A percentile compares a stretch with the other conserved stretches of the same genome.
phyloP scores from a whole-genome alignment of 2,888 invertebrate species.

The Vesta saturnalis region DNA sequence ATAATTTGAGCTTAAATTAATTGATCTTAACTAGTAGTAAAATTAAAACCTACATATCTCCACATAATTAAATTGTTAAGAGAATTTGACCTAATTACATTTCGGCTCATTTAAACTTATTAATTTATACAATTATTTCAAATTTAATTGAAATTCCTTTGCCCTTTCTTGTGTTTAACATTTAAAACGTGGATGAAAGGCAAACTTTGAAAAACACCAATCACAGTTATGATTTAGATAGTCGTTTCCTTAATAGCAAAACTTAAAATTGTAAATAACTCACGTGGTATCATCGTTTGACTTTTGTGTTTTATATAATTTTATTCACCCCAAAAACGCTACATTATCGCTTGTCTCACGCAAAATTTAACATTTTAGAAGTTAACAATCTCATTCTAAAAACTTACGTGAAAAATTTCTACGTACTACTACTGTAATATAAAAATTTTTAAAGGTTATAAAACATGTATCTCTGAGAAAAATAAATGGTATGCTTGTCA shows the following conservation, averaged over 20 bases:
- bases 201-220: neutral
- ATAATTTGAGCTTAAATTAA: neutral
- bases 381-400: neutral
- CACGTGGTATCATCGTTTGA: neutral
- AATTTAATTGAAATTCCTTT: neutral
- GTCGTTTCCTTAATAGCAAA: neutral
- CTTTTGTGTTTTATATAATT: neutral
- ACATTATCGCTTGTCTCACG: slow-evolving; percentile 1
- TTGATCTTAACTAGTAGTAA: neutral
- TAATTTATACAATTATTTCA: neutral
- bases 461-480: too few species aligned
- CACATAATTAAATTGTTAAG: neutral
- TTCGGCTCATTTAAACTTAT: neutral
- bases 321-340: neutral
- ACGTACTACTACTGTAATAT: too few species aligned
- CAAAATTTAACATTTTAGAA: neutral
- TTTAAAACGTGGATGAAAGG: neutral
- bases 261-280: neutral
- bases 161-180: neutral
- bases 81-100: neutral
- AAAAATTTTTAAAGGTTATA: too few species aligned
- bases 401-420: neutral
- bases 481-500: too few species aligned
- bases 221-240: neutral
- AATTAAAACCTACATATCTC: neutral